A percentile compares a stretch with the other conserved stretches of the same genome.
phyloP scores from a whole-genome alignment of 2,113 vertebrate genomes.

The Collichthys lucidus region DNA sequence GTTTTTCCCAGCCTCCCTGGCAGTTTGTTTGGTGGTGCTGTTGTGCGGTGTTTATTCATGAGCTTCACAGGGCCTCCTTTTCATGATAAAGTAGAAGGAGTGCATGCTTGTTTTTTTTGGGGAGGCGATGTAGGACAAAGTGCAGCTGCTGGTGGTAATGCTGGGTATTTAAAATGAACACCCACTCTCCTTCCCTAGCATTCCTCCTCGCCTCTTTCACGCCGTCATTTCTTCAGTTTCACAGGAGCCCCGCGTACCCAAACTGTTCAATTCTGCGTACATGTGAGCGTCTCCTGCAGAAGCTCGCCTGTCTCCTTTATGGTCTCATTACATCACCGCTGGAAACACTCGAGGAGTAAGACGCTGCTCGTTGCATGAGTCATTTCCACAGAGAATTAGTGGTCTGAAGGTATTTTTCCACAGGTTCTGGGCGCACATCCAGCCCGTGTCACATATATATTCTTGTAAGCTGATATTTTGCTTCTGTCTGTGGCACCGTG shows the following conservation, averaged over 20 bases:
- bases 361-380: slow-evolving; percentile 27
- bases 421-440: not conserved
- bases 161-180: slow-evolving; percentile 54
- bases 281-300: slow-evolving; percentile 28
- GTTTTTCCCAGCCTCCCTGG: slow-evolving; percentile 46
- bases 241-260: slow-evolving; percentile 15
- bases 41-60: slow-evolving; percentile 64
- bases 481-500: not conserved
- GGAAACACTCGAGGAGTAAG: slow-evolving; percentile 33
- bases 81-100: slow-evolving; percentile 51
- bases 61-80: slow-evolving; percentile 62
- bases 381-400: slow-evolving; percentile 31
- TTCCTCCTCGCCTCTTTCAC: slow-evolving; percentile 23
- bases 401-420: slow-evolving; percentile 21
- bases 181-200: slow-evolving; percentile 21
- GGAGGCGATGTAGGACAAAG: slow-evolving; percentile 55
- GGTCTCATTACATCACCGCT: slow-evolving; percentile 25
- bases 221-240: slow-evolving; percentile 17
- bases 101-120: slow-evolving; percentile 51
- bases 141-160: slow-evolving; percentile 64
- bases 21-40: slow-evolving; percentile 46
- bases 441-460: slow-evolving; percentile 1
- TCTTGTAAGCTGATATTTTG: slow-evolving; percentile 6
- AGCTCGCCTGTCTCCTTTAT: not conserved
- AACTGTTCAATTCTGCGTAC: slow-evolving; percentile 27